phyloP scores from a whole-genome alignment of 1,140 invertebrate species.

The Saccostrea glomerata region DNA sequence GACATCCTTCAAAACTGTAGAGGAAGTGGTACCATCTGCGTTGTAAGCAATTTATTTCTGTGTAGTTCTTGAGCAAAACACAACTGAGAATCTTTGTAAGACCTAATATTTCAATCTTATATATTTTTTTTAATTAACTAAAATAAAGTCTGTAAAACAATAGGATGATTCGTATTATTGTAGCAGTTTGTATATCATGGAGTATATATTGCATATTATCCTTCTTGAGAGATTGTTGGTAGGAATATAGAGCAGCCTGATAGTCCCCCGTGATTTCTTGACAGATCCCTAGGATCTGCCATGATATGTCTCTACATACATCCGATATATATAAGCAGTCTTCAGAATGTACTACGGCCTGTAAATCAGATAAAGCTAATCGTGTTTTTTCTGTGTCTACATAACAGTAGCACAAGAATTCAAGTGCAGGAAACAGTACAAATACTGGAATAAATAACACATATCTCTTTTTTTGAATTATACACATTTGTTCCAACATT shows the following conservation, averaged over 20 bases:
- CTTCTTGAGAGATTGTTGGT: constrained; percentile 1
- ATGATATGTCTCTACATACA: not conserved
- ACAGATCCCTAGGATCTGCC: not conserved
- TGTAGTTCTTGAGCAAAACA: too few species aligned
- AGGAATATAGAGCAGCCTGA: not conserved
- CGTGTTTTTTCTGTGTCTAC: not conserved
- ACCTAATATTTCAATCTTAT: too few species aligned
- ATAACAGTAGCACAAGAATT: not conserved
- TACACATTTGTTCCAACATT: not conserved
- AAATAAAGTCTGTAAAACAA: too few species aligned
- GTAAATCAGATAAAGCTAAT: not conserved
- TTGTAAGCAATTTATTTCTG: too few species aligned
- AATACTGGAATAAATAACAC: not conserved
- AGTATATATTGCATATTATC: not conserved
- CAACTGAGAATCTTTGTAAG: too few species aligned
- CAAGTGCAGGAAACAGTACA: not conserved
- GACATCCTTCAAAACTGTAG: too few species aligned
- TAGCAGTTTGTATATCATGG: constrained; percentile 2
- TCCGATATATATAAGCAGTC: not conserved
- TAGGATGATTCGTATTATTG: not conserved
- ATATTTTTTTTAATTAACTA: too few species aligned
- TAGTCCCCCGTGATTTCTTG: not conserved
- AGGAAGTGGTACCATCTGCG: too few species aligned
- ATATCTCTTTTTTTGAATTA: not conserved
- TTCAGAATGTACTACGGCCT: not conserved